Evolutionary conservation across 2,113 vertebrate genomes (phyloP).

Genomic region (Entelurus aequoreus): DNA sequence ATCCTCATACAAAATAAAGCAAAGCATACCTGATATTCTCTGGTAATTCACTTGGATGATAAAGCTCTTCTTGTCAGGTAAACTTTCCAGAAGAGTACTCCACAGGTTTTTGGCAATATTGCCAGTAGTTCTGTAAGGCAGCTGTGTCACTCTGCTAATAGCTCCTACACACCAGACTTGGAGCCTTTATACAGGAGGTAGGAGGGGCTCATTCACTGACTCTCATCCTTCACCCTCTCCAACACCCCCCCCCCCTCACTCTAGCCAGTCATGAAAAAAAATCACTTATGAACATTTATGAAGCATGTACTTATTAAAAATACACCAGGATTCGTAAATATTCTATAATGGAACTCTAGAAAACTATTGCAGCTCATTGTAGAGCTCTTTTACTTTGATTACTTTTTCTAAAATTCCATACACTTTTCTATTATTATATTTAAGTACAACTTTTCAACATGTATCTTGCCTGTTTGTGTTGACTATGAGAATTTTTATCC

Average conservation of each 20-base stretch:
- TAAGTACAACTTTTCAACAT: no score
- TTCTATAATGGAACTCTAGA: no score
- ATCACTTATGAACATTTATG: no score
- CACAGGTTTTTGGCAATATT: constrained; percentile 60
- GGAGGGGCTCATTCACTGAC: constrained; percentile 69
- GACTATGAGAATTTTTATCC: no score
- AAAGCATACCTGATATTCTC: constrained; percentile 70
- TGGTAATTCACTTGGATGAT: constrained; percentile 49
- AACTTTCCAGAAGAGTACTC: constrained; percentile 58
- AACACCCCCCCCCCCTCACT: constrained; percentile 39
- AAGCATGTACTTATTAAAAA: no score
- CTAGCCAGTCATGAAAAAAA: neutral
- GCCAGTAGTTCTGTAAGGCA: constrained; percentile 60
- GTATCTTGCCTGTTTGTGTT: no score
- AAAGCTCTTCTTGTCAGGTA: constrained; percentile 43
- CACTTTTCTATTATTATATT: no score
- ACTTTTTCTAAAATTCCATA: no score
- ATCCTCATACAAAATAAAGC: constrained; percentile 1
- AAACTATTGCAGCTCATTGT: no score
- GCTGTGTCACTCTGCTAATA: constrained; percentile 78
- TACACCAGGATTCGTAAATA: no score
- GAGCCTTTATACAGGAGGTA: constrained; percentile 75
- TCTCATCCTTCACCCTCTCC: constrained; percentile 55
- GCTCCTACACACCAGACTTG: constrained; percentile 64
- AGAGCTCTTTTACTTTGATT: no score